These are phyloP conservation scores for Ctenicera cuprea DNA, from an alignment of 2,888 invertebrate genomes.

Conservation along the genomic window DNA sequence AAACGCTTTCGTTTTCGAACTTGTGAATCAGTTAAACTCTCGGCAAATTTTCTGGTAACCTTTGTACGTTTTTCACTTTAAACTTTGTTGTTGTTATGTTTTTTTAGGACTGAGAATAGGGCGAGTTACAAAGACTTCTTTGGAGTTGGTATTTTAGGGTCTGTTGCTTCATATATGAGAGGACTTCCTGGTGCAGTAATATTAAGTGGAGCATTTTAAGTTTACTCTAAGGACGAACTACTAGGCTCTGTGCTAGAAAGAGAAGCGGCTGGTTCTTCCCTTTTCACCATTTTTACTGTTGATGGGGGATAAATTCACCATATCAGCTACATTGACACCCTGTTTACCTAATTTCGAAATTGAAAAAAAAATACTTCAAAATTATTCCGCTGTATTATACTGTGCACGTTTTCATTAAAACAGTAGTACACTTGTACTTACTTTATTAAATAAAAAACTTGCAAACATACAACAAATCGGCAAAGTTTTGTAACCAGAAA, in stretches of 20 bases:
- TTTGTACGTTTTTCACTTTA: not conserved
- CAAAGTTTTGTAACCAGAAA: too few species aligned
- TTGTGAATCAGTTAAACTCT: too few species aligned
- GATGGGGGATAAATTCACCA: constrained; percentile 31
- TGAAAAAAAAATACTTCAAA: too few species aligned
- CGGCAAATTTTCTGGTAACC: not conserved
- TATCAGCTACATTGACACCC: too few species aligned
- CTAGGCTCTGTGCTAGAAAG: not conserved
- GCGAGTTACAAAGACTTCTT: not conserved
- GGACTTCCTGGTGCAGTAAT: not conserved
- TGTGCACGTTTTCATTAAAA: too few species aligned
- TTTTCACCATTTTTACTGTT: constrained; percentile 14
- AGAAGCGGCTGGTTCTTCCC: not conserved
- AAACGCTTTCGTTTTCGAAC: not conserved
- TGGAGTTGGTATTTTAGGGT: too few species aligned
- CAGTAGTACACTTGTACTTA: too few species aligned
- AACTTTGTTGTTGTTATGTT: not conserved
- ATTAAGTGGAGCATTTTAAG: not conserved
- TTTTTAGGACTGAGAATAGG: not conserved
- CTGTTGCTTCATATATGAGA: too few species aligned
- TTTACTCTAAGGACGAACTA: not conserved
- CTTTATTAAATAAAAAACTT: too few species aligned
- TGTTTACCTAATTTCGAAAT: too few species aligned
- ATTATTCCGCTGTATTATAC: too few species aligned
- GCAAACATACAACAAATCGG: too few species aligned